These are phyloP conservation scores for Galerucella calmariensis DNA, from an alignment of 2,888 invertebrate genomes.

Conservation along the genomic window DNA sequence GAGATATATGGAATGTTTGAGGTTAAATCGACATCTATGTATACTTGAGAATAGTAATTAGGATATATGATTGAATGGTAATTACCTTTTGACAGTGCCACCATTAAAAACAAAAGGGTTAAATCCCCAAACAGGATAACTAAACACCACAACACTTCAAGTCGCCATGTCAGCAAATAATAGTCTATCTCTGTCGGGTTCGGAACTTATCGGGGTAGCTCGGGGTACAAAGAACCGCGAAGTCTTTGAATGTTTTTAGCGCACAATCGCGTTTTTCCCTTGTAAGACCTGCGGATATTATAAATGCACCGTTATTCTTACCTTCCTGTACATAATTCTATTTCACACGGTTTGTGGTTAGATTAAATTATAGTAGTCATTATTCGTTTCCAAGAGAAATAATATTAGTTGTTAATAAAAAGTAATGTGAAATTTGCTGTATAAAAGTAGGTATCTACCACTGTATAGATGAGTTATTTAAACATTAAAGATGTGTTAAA, in stretches of 20 bases:
- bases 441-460: constrained; percentile 11
- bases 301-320: constrained; percentile 57
- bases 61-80: constrained; percentile 36
- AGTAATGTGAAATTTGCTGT: constrained; percentile 7
- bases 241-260: constrained; percentile 60
- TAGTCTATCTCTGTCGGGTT: constrained; percentile 59
- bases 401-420: background rate
- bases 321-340: constrained; percentile 52
- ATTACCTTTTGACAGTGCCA: constrained; percentile 61
- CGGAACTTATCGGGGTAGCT: constrained; percentile 62
- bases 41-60: constrained; percentile 17
- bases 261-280: constrained; percentile 56
- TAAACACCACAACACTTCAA: constrained; percentile 65
- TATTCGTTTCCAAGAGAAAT: constrained; percentile 23
- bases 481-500: constrained; percentile 45
- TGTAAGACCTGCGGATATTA: constrained; percentile 52
- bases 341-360: constrained; percentile 50
- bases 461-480: constrained; percentile 26
- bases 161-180: constrained; percentile 67
- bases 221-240: constrained; percentile 63
- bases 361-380: constrained; percentile 33
- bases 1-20: constrained; percentile 14
- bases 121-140: constrained; percentile 62
- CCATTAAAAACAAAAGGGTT: constrained; percentile 61
- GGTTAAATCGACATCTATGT: background rate